A percentile compares a stretch with the other conserved stretches of the same genome.
Evolutionary conservation across 2,113 vertebrate genomes (phyloP).

Genomic region (Cervus canadensis): DNA sequence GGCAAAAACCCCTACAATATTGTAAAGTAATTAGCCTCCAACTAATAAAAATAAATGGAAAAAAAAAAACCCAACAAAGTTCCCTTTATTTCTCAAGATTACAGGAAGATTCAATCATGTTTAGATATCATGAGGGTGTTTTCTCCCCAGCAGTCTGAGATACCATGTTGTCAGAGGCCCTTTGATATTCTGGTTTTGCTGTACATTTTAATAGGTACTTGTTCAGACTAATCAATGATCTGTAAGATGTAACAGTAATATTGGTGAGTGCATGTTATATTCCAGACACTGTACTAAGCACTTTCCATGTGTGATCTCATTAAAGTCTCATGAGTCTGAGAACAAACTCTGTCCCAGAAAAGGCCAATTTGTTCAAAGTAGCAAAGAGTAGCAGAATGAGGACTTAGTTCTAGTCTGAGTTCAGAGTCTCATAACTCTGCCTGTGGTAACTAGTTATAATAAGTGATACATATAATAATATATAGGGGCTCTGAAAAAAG

Average conservation of each 20-base stretch:
- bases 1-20: too few relatives aligned
- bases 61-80: background rate
- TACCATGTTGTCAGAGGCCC: background rate
- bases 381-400: background rate
- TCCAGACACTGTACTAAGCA: background rate
- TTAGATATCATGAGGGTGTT: background rate
- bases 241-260: background rate
- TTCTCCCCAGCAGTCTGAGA: background rate
- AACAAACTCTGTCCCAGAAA: constrained; percentile 1
- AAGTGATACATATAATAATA: background rate
- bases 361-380: background rate
- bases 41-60: too few relatives aligned
- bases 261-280: background rate
- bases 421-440: background rate
- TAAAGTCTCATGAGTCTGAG: background rate
- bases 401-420: constrained; percentile 9
- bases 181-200: background rate
- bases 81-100: constrained; percentile 32
- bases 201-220: background rate
- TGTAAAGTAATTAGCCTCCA: too few relatives aligned
- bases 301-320: background rate
- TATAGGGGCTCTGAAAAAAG: background rate
- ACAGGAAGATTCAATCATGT: background rate
- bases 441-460: background rate
- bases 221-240: background rate